Evolutionary conservation across 2,888 invertebrate species (phyloP).

Genomic region (Artemia sinica): DNA sequence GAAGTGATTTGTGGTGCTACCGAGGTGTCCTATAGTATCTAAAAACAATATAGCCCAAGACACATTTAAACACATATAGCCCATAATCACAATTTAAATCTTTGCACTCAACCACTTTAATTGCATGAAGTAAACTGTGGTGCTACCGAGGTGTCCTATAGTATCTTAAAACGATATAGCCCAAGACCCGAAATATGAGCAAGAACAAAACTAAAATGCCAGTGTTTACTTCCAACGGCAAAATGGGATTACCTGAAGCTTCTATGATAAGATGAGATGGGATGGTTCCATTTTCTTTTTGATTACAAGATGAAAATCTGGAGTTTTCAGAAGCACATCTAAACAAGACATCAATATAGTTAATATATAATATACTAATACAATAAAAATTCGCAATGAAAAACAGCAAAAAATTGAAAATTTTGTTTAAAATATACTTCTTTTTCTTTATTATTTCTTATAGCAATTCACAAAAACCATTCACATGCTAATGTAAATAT

Average conservation of each 20-base stretch:
- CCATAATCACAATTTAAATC: no score
- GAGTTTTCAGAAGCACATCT: constrained; percentile 47
- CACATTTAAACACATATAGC: no score
- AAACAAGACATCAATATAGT: constrained; percentile 25
- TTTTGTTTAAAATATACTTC: background rate
- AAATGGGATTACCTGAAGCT: constrained; percentile 41
- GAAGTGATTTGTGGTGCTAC: background rate
- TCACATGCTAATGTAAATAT: background rate
- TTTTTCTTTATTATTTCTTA: constrained; percentile 5
- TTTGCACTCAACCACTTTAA: no score
- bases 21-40: constrained; percentile 36
- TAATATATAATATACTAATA: background rate
- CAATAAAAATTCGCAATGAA: constrained; percentile 17
- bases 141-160: constrained; percentile 27
- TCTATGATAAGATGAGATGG: constrained; percentile 47
- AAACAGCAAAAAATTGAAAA: constrained; percentile 16
- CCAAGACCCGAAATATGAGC: constrained; percentile 48
- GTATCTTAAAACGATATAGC: constrained; percentile 53
- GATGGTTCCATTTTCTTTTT: constrained; percentile 39
- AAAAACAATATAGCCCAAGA: constrained; percentile 51
- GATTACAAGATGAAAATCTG: constrained; percentile 44
- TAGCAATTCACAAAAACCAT: constrained; percentile 5
- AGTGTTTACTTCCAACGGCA: constrained; percentile 55
- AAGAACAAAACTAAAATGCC: constrained; percentile 50
- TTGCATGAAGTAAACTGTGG: no score